Evolutionary conservation across 2,113 vertebrate genomes (phyloP).

Genomic region (Chauna torquata): DNA sequence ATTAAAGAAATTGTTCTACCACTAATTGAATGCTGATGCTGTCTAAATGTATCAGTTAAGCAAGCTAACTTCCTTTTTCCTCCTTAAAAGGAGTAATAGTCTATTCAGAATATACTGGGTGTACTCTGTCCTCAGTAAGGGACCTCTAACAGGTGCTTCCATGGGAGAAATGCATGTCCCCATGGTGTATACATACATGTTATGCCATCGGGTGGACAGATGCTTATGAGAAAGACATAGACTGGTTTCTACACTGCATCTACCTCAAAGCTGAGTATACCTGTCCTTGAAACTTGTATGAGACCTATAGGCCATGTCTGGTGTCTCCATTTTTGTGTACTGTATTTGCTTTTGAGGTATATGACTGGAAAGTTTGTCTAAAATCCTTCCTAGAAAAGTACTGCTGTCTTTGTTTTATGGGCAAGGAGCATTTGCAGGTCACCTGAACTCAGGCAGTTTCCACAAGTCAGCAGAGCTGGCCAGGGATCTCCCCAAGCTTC

Average conservation of each 20-base stretch:
- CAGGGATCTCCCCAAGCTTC: not conserved
- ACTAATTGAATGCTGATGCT: not conserved
- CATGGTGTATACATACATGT: not conserved
- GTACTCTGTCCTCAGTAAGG: not conserved
- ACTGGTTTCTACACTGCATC: not conserved
- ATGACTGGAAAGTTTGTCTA: not conserved
- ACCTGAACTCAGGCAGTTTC: not conserved
- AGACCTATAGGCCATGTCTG: not conserved
- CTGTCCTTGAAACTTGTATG: not conserved
- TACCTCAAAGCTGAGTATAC: not conserved
- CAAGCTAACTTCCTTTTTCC: not conserved
- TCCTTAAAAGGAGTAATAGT: not conserved
- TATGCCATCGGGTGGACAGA: rapidly evolving
- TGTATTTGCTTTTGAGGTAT: not conserved
- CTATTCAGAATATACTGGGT: not conserved
- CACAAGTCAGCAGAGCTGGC: not conserved
- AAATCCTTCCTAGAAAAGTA: not conserved
- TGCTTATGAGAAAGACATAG: not conserved
- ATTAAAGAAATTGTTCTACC: not conserved
- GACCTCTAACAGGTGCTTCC: not conserved
- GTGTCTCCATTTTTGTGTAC: not conserved
- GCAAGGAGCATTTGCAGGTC: not conserved
- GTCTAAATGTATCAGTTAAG: not conserved
- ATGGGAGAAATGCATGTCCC: not conserved
- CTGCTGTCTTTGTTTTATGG: not conserved